Evolutionary conservation across 2,797 vertebrate species (phyloP).

Genomic region (Peromyscus aztecus): DNA sequence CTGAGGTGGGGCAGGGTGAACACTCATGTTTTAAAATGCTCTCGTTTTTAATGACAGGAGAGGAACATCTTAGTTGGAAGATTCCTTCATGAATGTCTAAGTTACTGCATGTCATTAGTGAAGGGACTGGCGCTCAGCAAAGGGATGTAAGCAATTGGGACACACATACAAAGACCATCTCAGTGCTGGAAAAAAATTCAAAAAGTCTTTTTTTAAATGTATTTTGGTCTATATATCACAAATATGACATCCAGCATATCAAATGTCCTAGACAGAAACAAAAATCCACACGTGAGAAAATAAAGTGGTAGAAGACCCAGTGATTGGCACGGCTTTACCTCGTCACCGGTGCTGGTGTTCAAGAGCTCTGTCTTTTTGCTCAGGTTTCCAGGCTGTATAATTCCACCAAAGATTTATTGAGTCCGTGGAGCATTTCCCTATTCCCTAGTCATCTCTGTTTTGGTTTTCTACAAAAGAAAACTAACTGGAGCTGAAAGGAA

Average conservation of each 20-base stretch:
- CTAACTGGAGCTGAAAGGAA: not conserved
- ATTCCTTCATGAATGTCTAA: not conserved
- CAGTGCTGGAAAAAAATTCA: not conserved
- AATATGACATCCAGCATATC: not conserved
- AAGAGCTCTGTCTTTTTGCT: not conserved
- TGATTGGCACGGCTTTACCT: not conserved
- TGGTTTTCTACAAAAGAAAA: conserved; percentile 28
- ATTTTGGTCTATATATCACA: conserved; percentile 13
- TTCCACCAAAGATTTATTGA: conserved; percentile 31
- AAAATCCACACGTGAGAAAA: conserved; percentile 27
- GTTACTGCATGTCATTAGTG: not conserved
- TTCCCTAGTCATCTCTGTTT: not conserved
- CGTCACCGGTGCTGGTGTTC: not conserved
- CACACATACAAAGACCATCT: not conserved
- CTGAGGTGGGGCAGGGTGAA: not conserved
- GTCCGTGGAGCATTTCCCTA: not conserved
- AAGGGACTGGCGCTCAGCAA: not conserved
- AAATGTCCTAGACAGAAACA: not conserved
- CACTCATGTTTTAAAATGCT: conserved; percentile 44
- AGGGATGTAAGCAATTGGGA: not conserved
- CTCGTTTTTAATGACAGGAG: conserved; percentile 19
- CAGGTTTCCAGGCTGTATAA: not conserved
- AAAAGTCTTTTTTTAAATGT: not conserved
- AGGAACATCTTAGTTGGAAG: not conserved
- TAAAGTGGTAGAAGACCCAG: not conserved